Percentiles rank a stretch among this genome's conserved stretches.
phyloP scores from a whole-genome alignment of 2,113 vertebrate genomes.

The Melanostigma gelatinosum region DNA sequence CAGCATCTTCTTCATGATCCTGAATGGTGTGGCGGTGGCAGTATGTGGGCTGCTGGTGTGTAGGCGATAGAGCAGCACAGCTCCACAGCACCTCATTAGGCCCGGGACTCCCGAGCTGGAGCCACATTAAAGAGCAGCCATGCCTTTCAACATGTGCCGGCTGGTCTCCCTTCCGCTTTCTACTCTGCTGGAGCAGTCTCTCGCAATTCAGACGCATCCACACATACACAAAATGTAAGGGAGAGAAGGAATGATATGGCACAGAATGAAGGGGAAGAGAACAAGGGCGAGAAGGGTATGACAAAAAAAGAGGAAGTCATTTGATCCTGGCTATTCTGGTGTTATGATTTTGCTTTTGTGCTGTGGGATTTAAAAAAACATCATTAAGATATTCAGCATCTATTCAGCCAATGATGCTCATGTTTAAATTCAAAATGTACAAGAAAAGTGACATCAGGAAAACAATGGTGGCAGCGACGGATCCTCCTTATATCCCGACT shows the following conservation, averaged over 20 bases:
- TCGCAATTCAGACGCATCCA: constrained; percentile 59
- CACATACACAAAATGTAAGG: constrained; percentile 52
- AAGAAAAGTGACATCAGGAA: constrained; percentile 24
- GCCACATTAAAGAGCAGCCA: constrained; percentile 79
- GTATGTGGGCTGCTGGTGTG: constrained; percentile 69
- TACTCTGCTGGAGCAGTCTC: constrained; percentile 54
- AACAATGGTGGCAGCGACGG: constrained; percentile 23
- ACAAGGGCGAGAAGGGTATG: not conserved
- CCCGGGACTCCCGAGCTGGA: constrained; percentile 75
- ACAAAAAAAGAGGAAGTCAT: constrained; percentile 14
- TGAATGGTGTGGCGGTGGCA: constrained; percentile 59
- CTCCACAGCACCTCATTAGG: constrained; percentile 80
- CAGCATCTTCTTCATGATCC: constrained; percentile 78
- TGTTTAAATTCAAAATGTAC: not conserved
- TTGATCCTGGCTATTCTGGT: not conserved
- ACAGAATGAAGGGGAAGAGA: constrained; percentile 4
- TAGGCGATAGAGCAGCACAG: constrained; percentile 65
- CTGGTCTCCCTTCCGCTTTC: constrained; percentile 73
- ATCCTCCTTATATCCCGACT: constrained; percentile 39
- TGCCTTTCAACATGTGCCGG: constrained; percentile 82
- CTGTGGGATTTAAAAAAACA: not conserved
- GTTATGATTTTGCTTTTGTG: not conserved
- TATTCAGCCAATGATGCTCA: not conserved
- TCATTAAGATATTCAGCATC: not conserved
- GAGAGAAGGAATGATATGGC: constrained; percentile 7